phyloP scores from a whole-genome alignment of 1,140 invertebrate species.

The Papilio xuthus region DNA sequence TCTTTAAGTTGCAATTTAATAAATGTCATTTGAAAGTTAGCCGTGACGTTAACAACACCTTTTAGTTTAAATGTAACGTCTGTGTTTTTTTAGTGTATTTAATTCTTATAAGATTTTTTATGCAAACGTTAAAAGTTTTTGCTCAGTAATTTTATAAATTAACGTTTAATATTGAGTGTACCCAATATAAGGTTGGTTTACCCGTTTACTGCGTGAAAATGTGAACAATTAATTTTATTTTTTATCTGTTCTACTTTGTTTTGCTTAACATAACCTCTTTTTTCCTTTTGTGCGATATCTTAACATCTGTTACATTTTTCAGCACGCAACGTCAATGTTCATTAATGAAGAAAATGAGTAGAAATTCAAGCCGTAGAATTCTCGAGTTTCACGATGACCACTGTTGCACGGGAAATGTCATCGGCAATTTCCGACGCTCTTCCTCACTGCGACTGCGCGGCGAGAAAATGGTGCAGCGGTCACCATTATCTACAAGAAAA shows the following conservation, averaged over 20 bases:
- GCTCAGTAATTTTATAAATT: neutral
- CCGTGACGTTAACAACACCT: neutral
- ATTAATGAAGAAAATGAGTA: constrained; percentile 74
- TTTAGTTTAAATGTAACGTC: neutral
- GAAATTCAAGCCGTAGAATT: constrained; percentile 70
- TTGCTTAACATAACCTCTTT: constrained; percentile 40
- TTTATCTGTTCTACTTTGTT: constrained; percentile 45
- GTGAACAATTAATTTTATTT: constrained; percentile 6
- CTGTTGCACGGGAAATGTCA: constrained; percentile 76
- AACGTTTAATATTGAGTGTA: neutral
- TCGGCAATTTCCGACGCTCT: constrained; percentile 75
- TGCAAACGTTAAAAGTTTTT: neutral
- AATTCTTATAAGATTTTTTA: neutral
- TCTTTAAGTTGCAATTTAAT: neutral
- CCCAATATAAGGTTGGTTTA: constrained; percentile 2
- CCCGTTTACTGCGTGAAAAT: neutral
- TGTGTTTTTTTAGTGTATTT: neutral
- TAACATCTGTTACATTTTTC: constrained; percentile 65
- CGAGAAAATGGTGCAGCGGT: constrained; percentile 80
- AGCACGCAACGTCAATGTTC: constrained; percentile 71
- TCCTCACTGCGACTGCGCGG: constrained; percentile 81
- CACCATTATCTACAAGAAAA: constrained; percentile 74
- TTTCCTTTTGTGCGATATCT: constrained; percentile 42
- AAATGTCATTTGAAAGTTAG: neutral
- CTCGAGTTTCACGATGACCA: constrained; percentile 74